These are phyloP conservation scores for Poecilus cupreus DNA, from an alignment of 2,888 invertebrate genomes.

Conservation along the genomic window DNA sequence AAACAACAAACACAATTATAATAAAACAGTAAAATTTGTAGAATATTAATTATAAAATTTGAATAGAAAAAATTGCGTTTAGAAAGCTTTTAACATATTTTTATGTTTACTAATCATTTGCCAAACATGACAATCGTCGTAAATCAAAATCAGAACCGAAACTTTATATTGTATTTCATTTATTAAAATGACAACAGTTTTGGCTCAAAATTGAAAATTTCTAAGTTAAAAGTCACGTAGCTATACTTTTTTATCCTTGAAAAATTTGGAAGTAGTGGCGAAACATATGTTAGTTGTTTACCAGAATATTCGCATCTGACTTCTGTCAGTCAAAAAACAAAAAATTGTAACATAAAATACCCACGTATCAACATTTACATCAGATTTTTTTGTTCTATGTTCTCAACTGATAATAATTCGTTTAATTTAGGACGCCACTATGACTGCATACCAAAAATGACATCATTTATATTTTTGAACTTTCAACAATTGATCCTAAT, in stretches of 20 bases:
- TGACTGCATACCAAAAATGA: background rate
- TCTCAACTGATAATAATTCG: background rate
- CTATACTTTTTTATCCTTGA: conserved; percentile 52
- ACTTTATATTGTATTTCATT: conserved; percentile 36
- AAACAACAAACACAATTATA: background rate
- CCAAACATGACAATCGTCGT: conserved; percentile 24
- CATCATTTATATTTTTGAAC: conserved; percentile 13
- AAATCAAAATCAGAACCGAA: conserved; percentile 45
- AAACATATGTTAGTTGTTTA: conserved; percentile 56
- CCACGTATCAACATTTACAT: background rate
- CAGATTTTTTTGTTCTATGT: background rate
- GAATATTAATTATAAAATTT: background rate
- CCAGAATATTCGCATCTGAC: conserved; percentile 50
- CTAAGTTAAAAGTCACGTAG: conserved; percentile 42
- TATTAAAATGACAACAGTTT: conserved; percentile 38
- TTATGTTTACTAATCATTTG: conserved; percentile 30
- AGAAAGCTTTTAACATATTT: conserved; percentile 35
- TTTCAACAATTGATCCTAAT: background rate
- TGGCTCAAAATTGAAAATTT: conserved; percentile 36
- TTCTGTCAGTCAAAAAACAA: conserved; percentile 37
- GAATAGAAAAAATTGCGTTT: background rate
- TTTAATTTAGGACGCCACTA: background rate
- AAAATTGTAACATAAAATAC: background rate
- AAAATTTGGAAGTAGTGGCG: conserved; percentile 29
- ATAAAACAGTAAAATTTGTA: background rate